Evolutionary conservation across 1,140 invertebrate species (phyloP).

Genomic region (Riptortus pedestris): DNA sequence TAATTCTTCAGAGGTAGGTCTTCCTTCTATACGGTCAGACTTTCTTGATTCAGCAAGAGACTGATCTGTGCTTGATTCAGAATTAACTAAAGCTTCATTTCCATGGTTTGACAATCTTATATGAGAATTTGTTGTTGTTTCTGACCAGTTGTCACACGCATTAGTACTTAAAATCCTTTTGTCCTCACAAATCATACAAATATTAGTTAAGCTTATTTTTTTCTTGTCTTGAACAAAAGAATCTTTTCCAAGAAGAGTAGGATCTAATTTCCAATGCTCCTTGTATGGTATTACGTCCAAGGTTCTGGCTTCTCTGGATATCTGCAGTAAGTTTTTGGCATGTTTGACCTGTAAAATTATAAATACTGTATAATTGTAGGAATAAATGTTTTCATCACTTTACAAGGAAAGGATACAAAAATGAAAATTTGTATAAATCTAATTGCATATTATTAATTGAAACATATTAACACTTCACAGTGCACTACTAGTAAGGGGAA

Average conservation of each 20-base stretch:
- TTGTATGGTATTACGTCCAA: neutral
- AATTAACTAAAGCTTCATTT: neutral
- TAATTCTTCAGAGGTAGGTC: conserved; percentile 22
- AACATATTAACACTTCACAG: neutral
- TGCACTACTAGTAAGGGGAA: neutral
- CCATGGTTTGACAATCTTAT: neutral
- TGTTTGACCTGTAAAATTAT: conserved; percentile 1
- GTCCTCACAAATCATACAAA: neutral
- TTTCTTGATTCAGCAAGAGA: neutral
- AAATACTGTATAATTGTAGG: neutral
- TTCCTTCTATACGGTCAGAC: conserved; percentile 14
- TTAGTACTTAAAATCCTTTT: neutral
- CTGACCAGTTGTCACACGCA: neutral
- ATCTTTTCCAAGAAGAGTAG: neutral
- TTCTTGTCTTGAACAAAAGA: neutral
- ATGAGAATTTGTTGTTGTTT: neutral
- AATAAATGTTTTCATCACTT: neutral
- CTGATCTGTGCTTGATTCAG: neutral
- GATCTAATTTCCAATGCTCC: neutral
- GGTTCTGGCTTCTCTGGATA: neutral
- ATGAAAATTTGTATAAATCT: conserved; percentile 1
- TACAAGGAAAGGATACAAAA: neutral
- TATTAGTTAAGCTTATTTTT: no score
- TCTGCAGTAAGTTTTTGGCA: neutral
- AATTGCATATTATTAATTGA: neutral